These are phyloP conservation scores for Hipparchia sbordonii DNA, from an alignment of 2,888 invertebrate species.

Conservation along the genomic window DNA sequence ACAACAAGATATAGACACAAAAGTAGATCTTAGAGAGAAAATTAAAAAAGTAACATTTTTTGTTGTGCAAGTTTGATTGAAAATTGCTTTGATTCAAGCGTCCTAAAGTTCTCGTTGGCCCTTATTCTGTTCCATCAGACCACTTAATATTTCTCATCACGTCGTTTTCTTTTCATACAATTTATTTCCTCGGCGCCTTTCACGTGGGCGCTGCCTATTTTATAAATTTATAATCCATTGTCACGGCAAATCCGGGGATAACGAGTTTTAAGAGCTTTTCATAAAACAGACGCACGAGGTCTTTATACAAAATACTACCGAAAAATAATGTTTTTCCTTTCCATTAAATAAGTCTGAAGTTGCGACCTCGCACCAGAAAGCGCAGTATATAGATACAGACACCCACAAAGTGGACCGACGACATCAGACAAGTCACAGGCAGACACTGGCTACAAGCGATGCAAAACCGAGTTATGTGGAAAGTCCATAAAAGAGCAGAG, in stretches of 20 bases:
- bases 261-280: conserved; percentile 53
- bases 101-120: background rate
- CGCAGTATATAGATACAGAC: too few species aligned
- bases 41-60: too few species aligned
- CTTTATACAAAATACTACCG: conserved; percentile 15
- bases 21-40: too few species aligned
- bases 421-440: too few species aligned
- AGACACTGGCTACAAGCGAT: too few species aligned
- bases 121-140: background rate
- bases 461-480: too few species aligned
- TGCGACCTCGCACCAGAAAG: too few species aligned
- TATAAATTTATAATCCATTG: conserved; percentile 58
- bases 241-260: conserved; percentile 50
- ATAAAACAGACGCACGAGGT: conserved; percentile 29
- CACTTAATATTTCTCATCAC: conserved; percentile 22
- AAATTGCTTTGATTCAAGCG: background rate
- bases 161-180: conserved; percentile 24
- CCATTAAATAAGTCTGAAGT: background rate
- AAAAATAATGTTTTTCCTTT: conserved; percentile 14
- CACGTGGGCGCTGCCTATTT: conserved; percentile 45
- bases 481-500: too few species aligned
- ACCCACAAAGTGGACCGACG: too few species aligned
- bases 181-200: conserved; percentile 26
- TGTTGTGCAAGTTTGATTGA: background rate
- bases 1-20: too few species aligned